A percentile compares a stretch with the other conserved stretches of the same genome.
Evolutionary conservation across 2,888 invertebrate species (phyloP).

Genomic region (Podabrus alpinus): DNA sequence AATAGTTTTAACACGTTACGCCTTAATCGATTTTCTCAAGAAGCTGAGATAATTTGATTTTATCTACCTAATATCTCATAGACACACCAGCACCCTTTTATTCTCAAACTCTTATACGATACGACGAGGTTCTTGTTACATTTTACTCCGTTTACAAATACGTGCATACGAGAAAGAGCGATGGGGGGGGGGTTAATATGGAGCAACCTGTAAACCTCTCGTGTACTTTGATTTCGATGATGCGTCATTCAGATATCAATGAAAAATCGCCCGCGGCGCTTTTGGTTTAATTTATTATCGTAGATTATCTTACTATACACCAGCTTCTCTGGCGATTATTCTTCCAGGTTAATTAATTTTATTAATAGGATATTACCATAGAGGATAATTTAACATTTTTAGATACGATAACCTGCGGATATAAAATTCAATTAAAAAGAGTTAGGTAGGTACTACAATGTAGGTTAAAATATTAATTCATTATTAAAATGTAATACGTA

Average conservation of each 20-base stretch:
- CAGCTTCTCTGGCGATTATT: no score
- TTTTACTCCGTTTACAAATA: background rate
- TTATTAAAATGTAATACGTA: background rate
- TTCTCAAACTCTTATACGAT: background rate
- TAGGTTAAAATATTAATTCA: background rate
- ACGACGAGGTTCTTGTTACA: background rate
- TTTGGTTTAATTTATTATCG: no score
- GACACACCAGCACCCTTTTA: background rate
- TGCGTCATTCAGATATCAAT: no score
- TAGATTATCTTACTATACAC: no score
- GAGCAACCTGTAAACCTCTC: background rate
- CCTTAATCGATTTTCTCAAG: conserved; percentile 18
- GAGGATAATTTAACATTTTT: no score
- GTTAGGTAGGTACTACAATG: background rate
- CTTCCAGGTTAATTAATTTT: no score
- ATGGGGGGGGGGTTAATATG: background rate
- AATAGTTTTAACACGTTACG: conserved; percentile 10
- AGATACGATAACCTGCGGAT: no score
- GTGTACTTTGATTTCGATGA: background rate
- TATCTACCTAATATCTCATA: background rate
- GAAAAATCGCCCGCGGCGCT: no score
- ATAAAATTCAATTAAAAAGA: no score
- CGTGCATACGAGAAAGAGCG: background rate
- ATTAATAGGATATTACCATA: no score
- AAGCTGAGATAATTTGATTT: background rate